Evolutionary conservation across 2,797 vertebrate species (phyloP).

Genomic region (Tragopan temminckii): DNA sequence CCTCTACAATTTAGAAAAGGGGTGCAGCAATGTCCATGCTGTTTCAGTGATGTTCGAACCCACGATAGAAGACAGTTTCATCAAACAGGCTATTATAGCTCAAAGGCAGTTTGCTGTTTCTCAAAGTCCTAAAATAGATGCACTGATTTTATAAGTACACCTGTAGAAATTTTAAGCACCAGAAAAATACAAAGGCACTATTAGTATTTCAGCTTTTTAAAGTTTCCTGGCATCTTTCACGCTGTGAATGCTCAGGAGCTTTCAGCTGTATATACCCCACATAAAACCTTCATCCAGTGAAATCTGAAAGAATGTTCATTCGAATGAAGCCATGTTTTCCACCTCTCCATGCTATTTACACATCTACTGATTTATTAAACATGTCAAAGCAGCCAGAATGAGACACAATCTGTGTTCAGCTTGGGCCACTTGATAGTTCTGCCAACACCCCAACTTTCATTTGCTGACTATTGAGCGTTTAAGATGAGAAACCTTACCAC

Average conservation of each 20-base stretch:
- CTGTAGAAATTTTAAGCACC: conserved; percentile 9
- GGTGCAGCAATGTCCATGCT: neutral
- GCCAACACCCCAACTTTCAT: neutral
- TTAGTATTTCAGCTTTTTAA: neutral
- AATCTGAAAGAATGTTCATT: conserved; percentile 26
- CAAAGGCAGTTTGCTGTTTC: conserved; percentile 4
- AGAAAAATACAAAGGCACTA: conserved; percentile 13
- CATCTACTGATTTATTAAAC: conserved; percentile 12
- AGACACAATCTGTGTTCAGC: neutral
- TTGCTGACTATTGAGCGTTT: neutral
- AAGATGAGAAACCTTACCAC: neutral
- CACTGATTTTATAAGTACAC: neutral
- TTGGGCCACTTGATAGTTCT: neutral
- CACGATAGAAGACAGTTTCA: neutral
- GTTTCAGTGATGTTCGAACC: neutral
- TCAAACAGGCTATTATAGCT: accelerated
- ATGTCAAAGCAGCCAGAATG: accelerated
- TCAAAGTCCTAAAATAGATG: neutral
- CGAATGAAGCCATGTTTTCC: neutral
- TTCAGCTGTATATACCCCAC: neutral
- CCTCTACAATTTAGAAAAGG: neutral
- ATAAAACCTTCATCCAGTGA: conserved; percentile 19
- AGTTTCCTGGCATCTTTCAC: neutral
- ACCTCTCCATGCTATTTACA: neutral
- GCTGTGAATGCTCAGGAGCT: neutral